Evolutionary conservation across 2,113 vertebrate species (phyloP), one percentile per base, ranked within the genome.

Genomic region (Anarhynchus alexandrinus): DNA sequence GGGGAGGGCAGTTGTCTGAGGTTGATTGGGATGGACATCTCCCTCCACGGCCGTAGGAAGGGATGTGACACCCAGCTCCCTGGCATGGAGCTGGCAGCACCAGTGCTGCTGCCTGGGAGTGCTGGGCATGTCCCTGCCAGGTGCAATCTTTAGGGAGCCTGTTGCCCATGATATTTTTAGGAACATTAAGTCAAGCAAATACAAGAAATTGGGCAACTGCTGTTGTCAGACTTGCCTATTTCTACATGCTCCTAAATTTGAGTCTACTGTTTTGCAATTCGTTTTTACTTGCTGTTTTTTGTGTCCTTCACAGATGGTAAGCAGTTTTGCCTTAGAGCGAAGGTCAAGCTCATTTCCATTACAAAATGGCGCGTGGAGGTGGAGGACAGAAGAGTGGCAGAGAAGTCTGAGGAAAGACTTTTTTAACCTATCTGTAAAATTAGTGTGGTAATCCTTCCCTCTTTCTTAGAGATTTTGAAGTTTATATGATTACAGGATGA

Each of bases 21-120:
- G 45, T 1, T 27, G 29, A 15, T 5, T 54, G 58, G 82, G 52
- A 11, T 18, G 77, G n/a, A 45, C 42, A 7, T 38, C 30, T 77
- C 21, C 61, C 16, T 58, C 18, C 38, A 3, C 0, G 0, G 19
- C 64, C 0, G 0, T 12, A 7, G 51, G 55, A 55, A 40, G 54
- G 69, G 69, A 10, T 6, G 67, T 12, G 72, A 25, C 7, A 4
- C 36, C 27, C 9, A 16, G 5, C n/a, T 54, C 0, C 3, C 61
- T 22, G 76, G 45, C 36, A 19, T 23, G 1, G 5, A 13, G 42
- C 61, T 32, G 82, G 17, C 29, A 1, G 1, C 10, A 23, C 67
- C 8, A 20, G 55, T 73, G 32, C 23, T 73, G 32, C 23, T 34
- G 43, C 52, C 32, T 47, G 21, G 17, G 11, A 32, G 36, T 13